Evolutionary conservation across 2,797 vertebrate species (phyloP).

Genomic region (Gymnocypris eckloni): DNA sequence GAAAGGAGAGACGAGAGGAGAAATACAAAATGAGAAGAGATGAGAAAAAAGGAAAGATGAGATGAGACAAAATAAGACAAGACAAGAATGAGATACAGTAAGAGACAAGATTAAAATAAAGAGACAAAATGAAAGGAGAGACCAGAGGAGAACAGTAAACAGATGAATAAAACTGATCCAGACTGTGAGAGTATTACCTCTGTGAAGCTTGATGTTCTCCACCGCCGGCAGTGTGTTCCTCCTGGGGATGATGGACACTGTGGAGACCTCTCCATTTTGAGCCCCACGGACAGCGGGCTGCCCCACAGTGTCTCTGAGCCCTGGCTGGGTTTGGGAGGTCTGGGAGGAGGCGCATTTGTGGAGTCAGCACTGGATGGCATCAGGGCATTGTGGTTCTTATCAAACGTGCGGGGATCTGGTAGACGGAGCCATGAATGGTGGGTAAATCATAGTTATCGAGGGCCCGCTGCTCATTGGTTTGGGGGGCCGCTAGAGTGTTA

Average conservation of each 20-base stretch:
- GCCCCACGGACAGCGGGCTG: conserved; percentile 83
- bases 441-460: conserved; percentile 90
- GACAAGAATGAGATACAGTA: conserved; percentile 16
- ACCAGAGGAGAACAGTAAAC: neutral
- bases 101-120: neutral
- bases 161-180: neutral
- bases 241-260: conserved; percentile 88
- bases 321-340: conserved; percentile 90
- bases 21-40: conserved; percentile 9
- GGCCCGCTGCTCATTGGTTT: conserved; percentile 71
- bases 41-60: conserved; percentile 9
- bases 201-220: conserved; percentile 92
- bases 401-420: conserved; percentile 94
- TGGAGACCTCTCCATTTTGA: conserved; percentile 79
- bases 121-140: neutral
- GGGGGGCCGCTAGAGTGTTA: conserved; percentile 85
- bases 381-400: conserved; percentile 96
- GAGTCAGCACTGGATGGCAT: conserved; percentile 80
- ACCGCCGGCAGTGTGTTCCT: conserved; percentile 94
- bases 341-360: conserved; percentile 83
- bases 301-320: conserved; percentile 87
- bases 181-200: conserved; percentile 79
- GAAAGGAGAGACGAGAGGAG: neutral
- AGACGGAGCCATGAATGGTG: conserved; percentile 86
- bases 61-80: neutral